Percentiles rank a stretch among this genome's conserved stretches.
Evolutionary conservation across 1,140 invertebrate species (phyloP).

Genomic region (Cydia pomonella): DNA sequence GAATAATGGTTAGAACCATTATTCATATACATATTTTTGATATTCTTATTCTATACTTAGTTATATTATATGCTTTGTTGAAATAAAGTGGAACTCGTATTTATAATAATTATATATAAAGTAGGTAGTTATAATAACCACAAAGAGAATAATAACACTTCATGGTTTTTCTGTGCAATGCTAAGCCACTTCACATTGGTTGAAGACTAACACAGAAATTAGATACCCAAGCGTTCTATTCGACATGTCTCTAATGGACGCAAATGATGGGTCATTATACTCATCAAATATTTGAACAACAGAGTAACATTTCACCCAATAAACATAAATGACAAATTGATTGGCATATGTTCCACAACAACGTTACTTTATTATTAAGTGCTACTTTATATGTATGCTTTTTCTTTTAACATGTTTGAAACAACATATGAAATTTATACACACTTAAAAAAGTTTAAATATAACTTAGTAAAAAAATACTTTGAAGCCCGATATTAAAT

Average conservation of each 20-base stretch:
- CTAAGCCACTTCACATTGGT: background rate
- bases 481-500: too few relatives aligned
- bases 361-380: background rate
- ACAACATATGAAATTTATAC: too few relatives aligned
- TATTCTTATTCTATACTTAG: too few relatives aligned
- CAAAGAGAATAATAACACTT: background rate
- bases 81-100: too few relatives aligned
- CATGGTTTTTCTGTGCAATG: background rate
- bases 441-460: too few relatives aligned
- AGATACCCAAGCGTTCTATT: background rate
- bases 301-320: background rate
- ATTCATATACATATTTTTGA: too few relatives aligned
- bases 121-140: too few relatives aligned
- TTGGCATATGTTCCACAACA: background rate
- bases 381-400: background rate
- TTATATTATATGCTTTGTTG: too few relatives aligned
- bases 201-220: constrained; percentile 2
- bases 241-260: background rate
- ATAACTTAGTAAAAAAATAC: too few relatives aligned
- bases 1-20: too few relatives aligned
- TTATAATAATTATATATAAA: too few relatives aligned
- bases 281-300: background rate
- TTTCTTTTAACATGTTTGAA: too few relatives aligned
- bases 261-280: background rate
- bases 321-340: background rate